phyloP scores from a whole-genome alignment of 2,113 vertebrate genomes.

The Nestor notabilis region DNA sequence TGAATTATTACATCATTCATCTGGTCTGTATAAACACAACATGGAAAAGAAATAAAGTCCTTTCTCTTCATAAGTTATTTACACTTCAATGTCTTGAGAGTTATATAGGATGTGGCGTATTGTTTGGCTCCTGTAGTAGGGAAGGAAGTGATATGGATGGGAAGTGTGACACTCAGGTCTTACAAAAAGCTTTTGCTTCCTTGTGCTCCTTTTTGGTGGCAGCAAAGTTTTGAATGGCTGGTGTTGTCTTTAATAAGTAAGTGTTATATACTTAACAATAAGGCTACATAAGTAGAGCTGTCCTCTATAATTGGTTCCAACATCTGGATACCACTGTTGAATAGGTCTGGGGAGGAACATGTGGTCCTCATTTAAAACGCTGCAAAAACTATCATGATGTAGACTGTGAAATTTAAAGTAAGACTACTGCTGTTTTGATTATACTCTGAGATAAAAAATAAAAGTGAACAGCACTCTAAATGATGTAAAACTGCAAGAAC shows the following conservation, averaged over 20 bases:
- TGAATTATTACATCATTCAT: constrained; percentile 35
- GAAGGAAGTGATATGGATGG: not conserved
- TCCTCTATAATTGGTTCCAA: constrained; percentile 62
- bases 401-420: constrained; percentile 69
- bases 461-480: not conserved
- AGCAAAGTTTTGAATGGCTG: not conserved
- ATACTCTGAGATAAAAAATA: constrained; percentile 55
- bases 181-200: not conserved
- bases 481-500: constrained; percentile 16
- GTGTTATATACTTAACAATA: constrained; percentile 1
- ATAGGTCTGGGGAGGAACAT: constrained; percentile 51
- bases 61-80: not conserved
- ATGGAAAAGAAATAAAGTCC: not conserved
- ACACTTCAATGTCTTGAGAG: not conserved
- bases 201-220: not conserved
- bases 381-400: constrained; percentile 51
- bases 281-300: constrained; percentile 16
- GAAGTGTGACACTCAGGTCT: not conserved
- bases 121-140: not conserved
- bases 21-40: not conserved
- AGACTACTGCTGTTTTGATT: constrained; percentile 72
- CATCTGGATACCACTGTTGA: constrained; percentile 71
- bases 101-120: not conserved
- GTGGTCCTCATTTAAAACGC: constrained; percentile 70
- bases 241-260: not conserved